Conservation (phyloP, 2,113 vertebrate species). For the Myrmophylax atrothorax region DNA sequence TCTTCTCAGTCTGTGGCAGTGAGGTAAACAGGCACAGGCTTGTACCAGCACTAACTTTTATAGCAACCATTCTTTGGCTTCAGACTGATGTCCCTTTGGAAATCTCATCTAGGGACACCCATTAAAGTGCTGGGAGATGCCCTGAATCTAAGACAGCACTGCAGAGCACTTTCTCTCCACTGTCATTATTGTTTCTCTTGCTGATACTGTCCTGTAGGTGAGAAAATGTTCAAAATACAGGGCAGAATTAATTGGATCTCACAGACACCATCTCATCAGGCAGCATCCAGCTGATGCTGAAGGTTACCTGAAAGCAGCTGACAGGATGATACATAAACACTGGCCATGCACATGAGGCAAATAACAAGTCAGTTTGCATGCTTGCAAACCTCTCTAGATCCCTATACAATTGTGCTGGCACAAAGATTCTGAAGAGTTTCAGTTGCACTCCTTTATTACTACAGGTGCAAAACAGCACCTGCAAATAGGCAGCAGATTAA, state of each 20-base stretch:
- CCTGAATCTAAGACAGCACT: not conserved
- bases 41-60: not conserved
- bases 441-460: not conserved
- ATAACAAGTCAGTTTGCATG: not conserved
- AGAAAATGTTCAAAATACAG: not conserved
- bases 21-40: not conserved
- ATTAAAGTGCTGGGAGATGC: not conserved
- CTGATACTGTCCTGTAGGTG: not conserved
- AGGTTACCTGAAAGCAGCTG: not conserved
- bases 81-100: not conserved
- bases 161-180: not conserved
- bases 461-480: not conserved
- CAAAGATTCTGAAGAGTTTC: not conserved
- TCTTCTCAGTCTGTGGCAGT: not conserved
- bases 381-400: not conserved
- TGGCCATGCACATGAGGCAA: accelerated
- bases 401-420: not conserved
- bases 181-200: not conserved
- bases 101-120: not conserved
- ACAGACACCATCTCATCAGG: not conserved
- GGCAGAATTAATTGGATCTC: not conserved
- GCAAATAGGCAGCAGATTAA: not conserved
- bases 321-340: not conserved
- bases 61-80: not conserved
- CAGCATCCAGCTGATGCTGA: not conserved